Conservation (phyloP, 2,113 vertebrate species). For the Nesogale talazaci region DNA sequence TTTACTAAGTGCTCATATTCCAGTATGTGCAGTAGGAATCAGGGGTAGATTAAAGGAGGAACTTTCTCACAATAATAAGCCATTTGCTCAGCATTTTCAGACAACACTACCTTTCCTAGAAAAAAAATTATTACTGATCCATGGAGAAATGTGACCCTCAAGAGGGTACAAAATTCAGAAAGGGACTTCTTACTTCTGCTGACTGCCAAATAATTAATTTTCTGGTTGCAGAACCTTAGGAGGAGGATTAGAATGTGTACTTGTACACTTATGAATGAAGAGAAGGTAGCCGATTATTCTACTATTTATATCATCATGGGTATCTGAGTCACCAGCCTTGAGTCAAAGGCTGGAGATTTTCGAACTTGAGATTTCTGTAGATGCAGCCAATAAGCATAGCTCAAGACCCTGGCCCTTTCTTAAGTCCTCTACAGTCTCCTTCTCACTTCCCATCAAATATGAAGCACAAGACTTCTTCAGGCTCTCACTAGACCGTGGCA, state of each 20-base stretch:
- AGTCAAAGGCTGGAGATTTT: background rate
- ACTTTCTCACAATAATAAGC: slow-evolving; percentile 61
- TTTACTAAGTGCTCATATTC: slow-evolving; percentile 76
- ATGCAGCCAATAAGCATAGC: background rate
- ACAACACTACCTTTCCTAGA: slow-evolving; percentile 56
- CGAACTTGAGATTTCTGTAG: slow-evolving; percentile 43
- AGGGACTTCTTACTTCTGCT: slow-evolving; percentile 20
- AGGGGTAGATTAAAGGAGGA: slow-evolving; percentile 66
- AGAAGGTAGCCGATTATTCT: slow-evolving; percentile 24
- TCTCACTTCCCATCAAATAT: background rate
- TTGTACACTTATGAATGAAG: background rate
- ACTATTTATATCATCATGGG: background rate
- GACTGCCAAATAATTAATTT: slow-evolving; percentile 47
- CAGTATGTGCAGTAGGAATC: slow-evolving; percentile 59
- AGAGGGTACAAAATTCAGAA: background rate
- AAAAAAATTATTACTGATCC: slow-evolving; percentile 45
- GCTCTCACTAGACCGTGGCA: background rate
- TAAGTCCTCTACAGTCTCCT: background rate
- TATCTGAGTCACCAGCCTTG: slow-evolving; percentile 40
- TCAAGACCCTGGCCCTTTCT: slow-evolving; percentile 11
- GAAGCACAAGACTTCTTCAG: background rate
- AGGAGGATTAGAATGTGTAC: background rate
- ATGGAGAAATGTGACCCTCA: slow-evolving; percentile 31
- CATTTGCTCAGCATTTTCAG: slow-evolving; percentile 43
- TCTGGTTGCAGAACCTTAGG: background rate